Conservation (phyloP, 2,113 vertebrate genomes). For the Cryptomyrus ogoouensis region DNA sequence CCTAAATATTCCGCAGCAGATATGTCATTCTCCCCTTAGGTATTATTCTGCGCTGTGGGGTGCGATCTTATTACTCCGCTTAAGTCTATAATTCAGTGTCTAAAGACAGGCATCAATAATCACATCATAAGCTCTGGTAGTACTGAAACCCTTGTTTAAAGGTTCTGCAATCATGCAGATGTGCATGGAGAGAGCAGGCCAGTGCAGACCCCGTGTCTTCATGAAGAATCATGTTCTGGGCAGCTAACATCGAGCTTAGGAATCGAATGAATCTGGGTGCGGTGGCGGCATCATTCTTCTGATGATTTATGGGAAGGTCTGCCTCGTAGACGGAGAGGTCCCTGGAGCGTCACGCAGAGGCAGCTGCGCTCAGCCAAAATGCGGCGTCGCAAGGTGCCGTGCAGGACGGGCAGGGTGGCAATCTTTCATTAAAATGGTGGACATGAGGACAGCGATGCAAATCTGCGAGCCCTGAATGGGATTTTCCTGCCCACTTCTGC, state of each 20-base stretch:
- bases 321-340: neutral
- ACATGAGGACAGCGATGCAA: neutral
- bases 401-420: neutral
- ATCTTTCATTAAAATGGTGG: neutral
- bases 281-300: neutral
- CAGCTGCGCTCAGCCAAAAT: neutral
- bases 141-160: neutral
- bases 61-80: neutral
- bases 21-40: neutral
- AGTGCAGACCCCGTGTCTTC: neutral
- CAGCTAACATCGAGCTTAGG: neutral
- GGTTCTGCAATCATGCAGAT: neutral
- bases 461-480: neutral
- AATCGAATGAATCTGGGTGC: neutral
- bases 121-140: neutral
- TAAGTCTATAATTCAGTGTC: neutral
- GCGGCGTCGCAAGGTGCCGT: neutral
- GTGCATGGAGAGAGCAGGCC: neutral
- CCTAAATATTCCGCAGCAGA: neutral
- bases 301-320: neutral
- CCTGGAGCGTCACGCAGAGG: neutral
- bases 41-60: neutral
- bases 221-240: neutral
- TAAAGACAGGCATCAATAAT: neutral
- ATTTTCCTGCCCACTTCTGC: neutral